Conservation (phyloP, 2,113 vertebrate genomes). For the Leiothrix lutea region DNA sequence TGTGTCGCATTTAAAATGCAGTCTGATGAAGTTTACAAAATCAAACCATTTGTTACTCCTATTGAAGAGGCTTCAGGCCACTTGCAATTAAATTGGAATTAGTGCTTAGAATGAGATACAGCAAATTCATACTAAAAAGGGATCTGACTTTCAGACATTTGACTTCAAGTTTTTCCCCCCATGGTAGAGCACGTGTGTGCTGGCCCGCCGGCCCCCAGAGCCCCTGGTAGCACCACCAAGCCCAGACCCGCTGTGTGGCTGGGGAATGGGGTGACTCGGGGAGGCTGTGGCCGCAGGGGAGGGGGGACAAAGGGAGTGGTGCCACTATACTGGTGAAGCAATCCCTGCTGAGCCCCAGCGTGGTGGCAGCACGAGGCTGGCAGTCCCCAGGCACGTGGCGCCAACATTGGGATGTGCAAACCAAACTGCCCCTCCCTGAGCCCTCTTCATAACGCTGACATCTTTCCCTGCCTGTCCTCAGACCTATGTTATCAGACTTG, state of each 20-base stretch:
- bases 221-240: neutral
- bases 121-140: slow-evolving; percentile 99
- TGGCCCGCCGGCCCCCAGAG: neutral
- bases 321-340: neutral
- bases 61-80: slow-evolving; percentile 99
- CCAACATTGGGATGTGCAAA: fast-evolving
- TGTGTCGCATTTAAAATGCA: slow-evolving; percentile 99
- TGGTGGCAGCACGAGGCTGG: fast-evolving
- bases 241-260: fast-evolving
- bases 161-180: slow-evolving; percentile 70
- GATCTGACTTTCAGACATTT: slow-evolving; percentile 86
- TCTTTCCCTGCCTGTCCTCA: neutral
- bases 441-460: fast-evolving
- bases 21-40: slow-evolving; percentile 99
- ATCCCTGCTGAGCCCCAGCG: neutral
- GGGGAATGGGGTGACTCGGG: neutral
- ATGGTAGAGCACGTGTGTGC: neutral
- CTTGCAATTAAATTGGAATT: slow-evolving; percentile 99
- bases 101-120: slow-evolving; percentile 99
- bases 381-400: fast-evolving
- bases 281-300: neutral
- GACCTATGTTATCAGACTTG: fast-evolving
- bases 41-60: slow-evolving; percentile 99
- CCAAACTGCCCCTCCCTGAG: neutral
- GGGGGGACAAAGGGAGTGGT: fast-evolving